Evolutionary conservation across 2,888 invertebrate genomes (phyloP).

Genomic region (Volucella inanis): DNA sequence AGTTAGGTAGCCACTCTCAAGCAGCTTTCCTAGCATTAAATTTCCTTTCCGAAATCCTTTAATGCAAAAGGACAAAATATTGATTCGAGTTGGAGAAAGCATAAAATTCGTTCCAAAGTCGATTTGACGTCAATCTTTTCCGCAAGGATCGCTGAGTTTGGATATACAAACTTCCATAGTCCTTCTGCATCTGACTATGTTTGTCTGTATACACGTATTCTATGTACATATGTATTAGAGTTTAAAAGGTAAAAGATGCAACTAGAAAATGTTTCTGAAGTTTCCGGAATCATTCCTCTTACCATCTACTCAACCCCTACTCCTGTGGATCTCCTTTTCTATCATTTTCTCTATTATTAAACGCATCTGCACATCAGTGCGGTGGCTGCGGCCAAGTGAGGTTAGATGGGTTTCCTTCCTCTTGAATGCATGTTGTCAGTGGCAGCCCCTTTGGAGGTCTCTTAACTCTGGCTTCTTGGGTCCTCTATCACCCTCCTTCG

Average conservation of each 20-base stretch:
- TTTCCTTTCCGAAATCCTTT: no score
- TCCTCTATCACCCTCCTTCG: not conserved
- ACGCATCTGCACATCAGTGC: slow-evolving; percentile 70
- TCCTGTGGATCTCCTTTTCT: slow-evolving; percentile 5
- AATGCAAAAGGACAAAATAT: no score
- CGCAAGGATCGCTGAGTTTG: not conserved
- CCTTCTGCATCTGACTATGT: not conserved
- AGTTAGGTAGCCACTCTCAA: no score
- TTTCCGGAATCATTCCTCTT: slow-evolving; percentile 32
- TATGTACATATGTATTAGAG: no score
- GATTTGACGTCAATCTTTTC: not conserved
- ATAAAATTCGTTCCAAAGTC: no score
- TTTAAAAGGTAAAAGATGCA: slow-evolving; percentile 34
- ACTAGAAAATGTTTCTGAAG: slow-evolving; percentile 35
- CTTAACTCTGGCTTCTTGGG: slow-evolving; percentile 12
- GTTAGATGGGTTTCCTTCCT: slow-evolving; percentile 54
- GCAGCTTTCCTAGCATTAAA: no score
- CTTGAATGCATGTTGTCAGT: slow-evolving; percentile 33
- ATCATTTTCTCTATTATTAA: slow-evolving; percentile 68
- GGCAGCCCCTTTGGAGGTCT: slow-evolving; percentile 37
- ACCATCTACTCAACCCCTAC: not conserved
- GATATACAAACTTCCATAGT: not conserved
- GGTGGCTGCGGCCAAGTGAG: slow-evolving; percentile 62
- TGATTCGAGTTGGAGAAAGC: no score
- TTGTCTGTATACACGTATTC: no score